Percentiles rank a stretch among this genome's conserved stretches.
phyloP scores from a whole-genome alignment of 2,113 vertebrate genomes.

The Corydoras maculifer region DNA sequence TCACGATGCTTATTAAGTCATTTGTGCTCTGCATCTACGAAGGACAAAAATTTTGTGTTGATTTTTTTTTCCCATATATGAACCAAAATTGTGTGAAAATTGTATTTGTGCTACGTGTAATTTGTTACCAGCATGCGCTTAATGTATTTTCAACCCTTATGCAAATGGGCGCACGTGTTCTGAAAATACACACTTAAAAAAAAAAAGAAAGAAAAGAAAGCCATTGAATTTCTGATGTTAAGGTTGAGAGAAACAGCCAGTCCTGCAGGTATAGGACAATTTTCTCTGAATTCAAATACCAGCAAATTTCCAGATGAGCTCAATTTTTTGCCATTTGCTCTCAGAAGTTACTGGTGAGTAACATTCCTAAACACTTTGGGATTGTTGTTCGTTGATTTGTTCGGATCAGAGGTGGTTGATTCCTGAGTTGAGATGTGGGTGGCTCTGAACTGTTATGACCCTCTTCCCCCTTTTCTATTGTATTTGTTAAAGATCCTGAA shows the following conservation, averaged over 20 bases:
- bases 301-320: conserved; percentile 28
- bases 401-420: not conserved
- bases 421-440: conserved; percentile 14
- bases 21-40: conserved; percentile 10
- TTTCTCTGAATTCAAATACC: conserved; percentile 32
- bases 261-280: conserved; percentile 25
- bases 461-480: conserved; percentile 13
- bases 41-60: not conserved
- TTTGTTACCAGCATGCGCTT: conserved; percentile 38
- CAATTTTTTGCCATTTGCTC: conserved; percentile 14
- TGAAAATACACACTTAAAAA: not conserved
- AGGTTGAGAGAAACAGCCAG: not conserved
- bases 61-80: not conserved
- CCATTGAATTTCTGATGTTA: conserved; percentile 27
- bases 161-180: conserved; percentile 29
- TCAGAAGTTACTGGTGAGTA: conserved; percentile 11
- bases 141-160: conserved; percentile 39
- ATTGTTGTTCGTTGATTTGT: conserved; percentile 25
- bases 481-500: conserved; percentile 41
- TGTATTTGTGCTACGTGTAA: conserved; percentile 37
- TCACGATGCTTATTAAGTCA: conserved; percentile 1
- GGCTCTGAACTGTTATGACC: conserved; percentile 46
- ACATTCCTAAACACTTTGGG: conserved; percentile 13
- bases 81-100: conserved; percentile 28
- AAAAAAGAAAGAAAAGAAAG: conserved; percentile 54